Base-by-base conservation (phyloP, 2,888 invertebrate genomes). In the Syrista parreyssii region DNA sequence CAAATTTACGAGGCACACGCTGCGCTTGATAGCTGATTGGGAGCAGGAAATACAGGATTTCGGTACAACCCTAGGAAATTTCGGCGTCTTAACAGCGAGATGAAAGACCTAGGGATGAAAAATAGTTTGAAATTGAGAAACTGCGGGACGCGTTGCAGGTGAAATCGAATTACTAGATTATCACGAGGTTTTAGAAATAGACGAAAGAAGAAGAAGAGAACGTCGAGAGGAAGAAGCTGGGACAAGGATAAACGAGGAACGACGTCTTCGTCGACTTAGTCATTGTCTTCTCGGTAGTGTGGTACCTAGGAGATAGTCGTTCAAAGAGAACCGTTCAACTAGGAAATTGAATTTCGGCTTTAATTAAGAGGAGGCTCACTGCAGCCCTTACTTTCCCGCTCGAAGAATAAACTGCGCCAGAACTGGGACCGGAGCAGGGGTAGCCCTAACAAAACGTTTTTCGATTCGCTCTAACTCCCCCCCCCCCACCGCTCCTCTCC, bases 301-400 rank as follows among this genome's bases (percentile, higher is more conserved):
- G 55, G 55, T 55, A 23, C 55, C 23, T 55, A 55, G 55, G 23
- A 55, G 55, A 55, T 55, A 55, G 55, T 55, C 55, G 55, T 55
- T 55, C 55, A 55, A 55, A 55, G 55, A 55, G 55, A 55, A 75
- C 33, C 35, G 72, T 31, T n/a, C 23, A 76, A 71, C 79, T 12
- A 68, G 78, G 73, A 83, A 84, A 82, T 84, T 82, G 81, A 82
- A 81, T 82, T 81, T 72, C 76, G 34, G 75, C 68, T 81, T 82
- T 83, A 83, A 84, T 83, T 83, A 83, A 78, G 77, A 77, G 78
- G 76, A 55, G 55, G 55, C 23, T 55, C 23, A 23, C 55, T 55
- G 23, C 55, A 23, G 55, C 15, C 55, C 55, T 55, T 55, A 23
- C 55, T 23, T 55, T 55, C 55, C 55, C 55, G 55, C 55, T 55